Conservation (phyloP, 2,113 vertebrate species). For the Grus americana region DNA sequence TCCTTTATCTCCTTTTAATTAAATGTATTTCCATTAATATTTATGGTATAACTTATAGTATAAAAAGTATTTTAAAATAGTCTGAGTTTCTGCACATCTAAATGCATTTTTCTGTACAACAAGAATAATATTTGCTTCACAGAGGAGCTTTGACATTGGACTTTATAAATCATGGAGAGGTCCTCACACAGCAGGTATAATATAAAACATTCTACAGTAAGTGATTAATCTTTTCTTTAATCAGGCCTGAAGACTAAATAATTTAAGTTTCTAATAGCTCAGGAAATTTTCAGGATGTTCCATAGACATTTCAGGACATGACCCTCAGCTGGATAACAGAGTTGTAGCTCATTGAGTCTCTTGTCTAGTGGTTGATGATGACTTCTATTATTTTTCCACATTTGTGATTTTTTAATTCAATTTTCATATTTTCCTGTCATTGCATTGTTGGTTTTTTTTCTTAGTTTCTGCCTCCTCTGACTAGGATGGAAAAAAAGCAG, state of each 20-base stretch:
- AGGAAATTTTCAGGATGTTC: conserved; percentile 25
- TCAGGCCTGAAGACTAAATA: conserved; percentile 4
- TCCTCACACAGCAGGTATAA: neutral
- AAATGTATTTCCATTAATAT: neutral
- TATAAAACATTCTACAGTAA: neutral
- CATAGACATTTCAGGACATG: conserved; percentile 10
- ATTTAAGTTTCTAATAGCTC: conserved; percentile 13
- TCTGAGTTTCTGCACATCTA: neutral
- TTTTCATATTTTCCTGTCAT: conserved; percentile 15
- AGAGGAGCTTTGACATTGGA: neutral
- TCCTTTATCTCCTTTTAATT: neutral
- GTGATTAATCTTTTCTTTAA: conserved; percentile 27
- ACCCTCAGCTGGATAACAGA: neutral
- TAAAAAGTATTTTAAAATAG: neutral
- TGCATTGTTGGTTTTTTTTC: neutral
- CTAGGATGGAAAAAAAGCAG: neutral
- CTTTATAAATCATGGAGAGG: neutral
- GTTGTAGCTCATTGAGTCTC: neutral
- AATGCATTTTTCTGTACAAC: neutral
- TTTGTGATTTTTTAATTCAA: conserved; percentile 2
- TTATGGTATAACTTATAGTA: neutral
- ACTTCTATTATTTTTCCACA: conserved; percentile 15
- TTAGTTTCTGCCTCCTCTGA: neutral
- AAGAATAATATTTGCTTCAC: neutral
- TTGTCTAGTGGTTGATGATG: neutral